Conservation (phyloP, 2,797 vertebrate genomes). For the Thunnus albacares region DNA sequence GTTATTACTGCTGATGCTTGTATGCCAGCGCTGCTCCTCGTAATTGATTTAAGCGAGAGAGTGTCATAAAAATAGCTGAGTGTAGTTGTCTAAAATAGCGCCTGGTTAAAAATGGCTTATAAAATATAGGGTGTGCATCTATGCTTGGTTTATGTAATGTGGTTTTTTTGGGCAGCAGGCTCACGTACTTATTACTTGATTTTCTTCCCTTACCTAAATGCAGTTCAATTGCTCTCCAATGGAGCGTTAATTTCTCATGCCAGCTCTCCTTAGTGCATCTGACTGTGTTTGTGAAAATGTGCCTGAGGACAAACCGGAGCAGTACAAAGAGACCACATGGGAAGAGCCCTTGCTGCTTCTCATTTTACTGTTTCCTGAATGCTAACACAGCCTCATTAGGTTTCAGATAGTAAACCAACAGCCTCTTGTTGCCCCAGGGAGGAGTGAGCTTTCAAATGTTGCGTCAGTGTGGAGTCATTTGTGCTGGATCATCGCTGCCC, state of each 20-base stretch:
- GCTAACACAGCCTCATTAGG: constrained; percentile 69
- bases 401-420: constrained; percentile 64
- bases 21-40: constrained; percentile 53
- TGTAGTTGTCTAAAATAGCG: constrained; percentile 65
- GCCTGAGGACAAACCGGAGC: constrained; percentile 64
- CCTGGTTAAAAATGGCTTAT: constrained; percentile 61
- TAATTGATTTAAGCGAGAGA: constrained; percentile 75
- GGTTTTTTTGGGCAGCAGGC: background rate
- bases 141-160: constrained; percentile 41
- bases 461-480: constrained; percentile 80
- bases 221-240: constrained; percentile 45
- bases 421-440: constrained; percentile 48
- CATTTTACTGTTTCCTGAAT: constrained; percentile 63
- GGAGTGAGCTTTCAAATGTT: constrained; percentile 75
- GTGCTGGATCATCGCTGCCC: constrained; percentile 52
- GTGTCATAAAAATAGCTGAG: constrained; percentile 70
- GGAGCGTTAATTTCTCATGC: constrained; percentile 55
- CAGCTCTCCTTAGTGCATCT: constrained; percentile 46
- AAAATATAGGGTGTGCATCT: constrained; percentile 65
- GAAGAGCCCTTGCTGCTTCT: constrained; percentile 57
- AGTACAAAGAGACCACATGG: constrained; percentile 59
- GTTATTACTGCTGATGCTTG: constrained; percentile 70
- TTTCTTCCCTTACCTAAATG: constrained; percentile 37
- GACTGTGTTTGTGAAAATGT: constrained; percentile 54
- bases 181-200: constrained; percentile 12